Conservation (phyloP, 2,113 vertebrate species). For the Tenrec ecaudatus region DNA sequence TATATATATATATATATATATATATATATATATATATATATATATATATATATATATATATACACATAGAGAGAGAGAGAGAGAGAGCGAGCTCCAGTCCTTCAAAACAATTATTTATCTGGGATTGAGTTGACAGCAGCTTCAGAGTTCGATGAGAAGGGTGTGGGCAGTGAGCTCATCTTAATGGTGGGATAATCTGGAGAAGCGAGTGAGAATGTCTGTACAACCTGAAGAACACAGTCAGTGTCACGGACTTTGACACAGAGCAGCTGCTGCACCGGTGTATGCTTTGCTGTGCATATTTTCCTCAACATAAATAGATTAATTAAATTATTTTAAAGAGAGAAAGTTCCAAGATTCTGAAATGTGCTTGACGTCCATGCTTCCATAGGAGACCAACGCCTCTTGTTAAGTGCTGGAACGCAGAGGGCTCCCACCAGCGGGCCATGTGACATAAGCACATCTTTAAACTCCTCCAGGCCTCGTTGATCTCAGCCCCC, state of each 20-base stretch:
- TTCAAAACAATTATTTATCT: not conserved
- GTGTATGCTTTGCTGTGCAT: not conserved
- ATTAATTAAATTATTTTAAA: not conserved
- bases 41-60: too few species aligned
- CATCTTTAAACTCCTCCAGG: not conserved
- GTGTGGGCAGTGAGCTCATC: not conserved
- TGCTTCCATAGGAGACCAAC: not conserved
- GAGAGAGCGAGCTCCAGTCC: constrained; percentile 10
- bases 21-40: too few species aligned
- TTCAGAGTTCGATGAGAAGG: not conserved
- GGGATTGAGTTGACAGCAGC: not conserved
- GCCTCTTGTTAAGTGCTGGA: not conserved
- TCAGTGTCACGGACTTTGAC: not conserved
- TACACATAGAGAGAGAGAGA: not conserved
- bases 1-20: too few species aligned
- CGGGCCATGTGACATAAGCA: not conserved
- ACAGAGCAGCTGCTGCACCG: not conserved
- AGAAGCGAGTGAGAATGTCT: not conserved
- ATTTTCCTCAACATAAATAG: not conserved
- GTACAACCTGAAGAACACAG: not conserved
- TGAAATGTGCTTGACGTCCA: not conserved
- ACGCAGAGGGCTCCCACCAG: not conserved
- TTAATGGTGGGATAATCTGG: not conserved
- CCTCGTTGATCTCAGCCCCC: not conserved
- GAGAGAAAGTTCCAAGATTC: constrained; percentile 29